Base-by-base conservation (phyloP, 1,140 invertebrate species). In the Grapholita molesta region DNA sequence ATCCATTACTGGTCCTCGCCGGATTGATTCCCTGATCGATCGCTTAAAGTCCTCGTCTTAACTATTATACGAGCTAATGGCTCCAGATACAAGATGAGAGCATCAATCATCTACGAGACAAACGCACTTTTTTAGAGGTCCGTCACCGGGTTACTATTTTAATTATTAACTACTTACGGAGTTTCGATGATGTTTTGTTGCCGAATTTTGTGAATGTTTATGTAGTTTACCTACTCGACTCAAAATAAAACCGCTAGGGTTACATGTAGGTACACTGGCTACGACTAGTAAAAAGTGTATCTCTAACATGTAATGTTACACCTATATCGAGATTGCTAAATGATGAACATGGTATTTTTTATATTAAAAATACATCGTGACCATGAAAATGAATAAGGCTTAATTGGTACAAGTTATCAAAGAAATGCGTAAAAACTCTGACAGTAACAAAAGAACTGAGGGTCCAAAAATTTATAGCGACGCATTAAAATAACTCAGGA, bases 31-130 rank as follows among this genome's bases (percentile, higher is more conserved):
- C 76, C 86, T 89, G 86, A 89, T 86, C 78, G 86, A 89, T 89
- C 77, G 76, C 71, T 78, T 73, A 66, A 70, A 67, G 73, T 70
- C 77, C 79, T 78, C 75, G 77, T 77, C 76, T 84, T 83, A 85
- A 85, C 85, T 88, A 89, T 88, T 89, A 87, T 86, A 86, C 55
- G 55, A 89, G 84, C 86, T 89, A 89, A 89, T 89, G 87, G 85
- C 68, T 73, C 68, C 72, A 84, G 85, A 88, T 88, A 85, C 72
- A 71, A 74, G 78, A 74, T 69, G 72, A 70, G 70, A 66, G 70
- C 83, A 89, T 89, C 87, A 83, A 89, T 89, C 87, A 88, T 86
- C 75, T 75, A 48, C 42, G 42, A 48, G 79, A 87, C 82, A 87
- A 89, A 84, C 81, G 79, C 81, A 78, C 71, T 66, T 80, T 76